Evolutionary conservation across 2,797 vertebrate species (phyloP).

Genomic region (Pygocentrus nattereri): DNA sequence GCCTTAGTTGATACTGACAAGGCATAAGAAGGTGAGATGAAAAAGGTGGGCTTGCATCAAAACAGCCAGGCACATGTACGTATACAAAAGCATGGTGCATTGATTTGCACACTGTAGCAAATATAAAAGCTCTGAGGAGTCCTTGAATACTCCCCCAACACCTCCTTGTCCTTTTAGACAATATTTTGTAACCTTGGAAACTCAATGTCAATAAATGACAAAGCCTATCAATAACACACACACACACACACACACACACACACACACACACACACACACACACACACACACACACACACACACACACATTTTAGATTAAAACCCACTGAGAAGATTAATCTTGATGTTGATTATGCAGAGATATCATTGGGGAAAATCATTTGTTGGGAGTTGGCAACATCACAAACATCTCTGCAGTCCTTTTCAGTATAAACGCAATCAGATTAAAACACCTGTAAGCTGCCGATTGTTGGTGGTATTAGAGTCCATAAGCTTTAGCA

Average conservation of each 20-base stretch:
- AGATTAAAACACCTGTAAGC: slow-evolving; percentile 44
- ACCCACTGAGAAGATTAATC: neutral
- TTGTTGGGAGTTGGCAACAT: neutral
- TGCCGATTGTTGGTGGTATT: neutral
- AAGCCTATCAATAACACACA: neutral
- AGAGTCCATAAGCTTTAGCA: slow-evolving; percentile 18
- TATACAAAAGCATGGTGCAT: neutral
- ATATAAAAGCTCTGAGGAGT: neutral
- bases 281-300: neutral
- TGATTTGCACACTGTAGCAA: neutral
- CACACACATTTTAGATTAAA: neutral
- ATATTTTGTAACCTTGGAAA: neutral
- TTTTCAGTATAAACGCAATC: slow-evolving; percentile 39
- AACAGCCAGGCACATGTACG: neutral
- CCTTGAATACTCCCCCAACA: neutral
- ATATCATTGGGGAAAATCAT: neutral
- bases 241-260: neutral
- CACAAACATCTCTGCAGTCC: slow-evolving; percentile 27
- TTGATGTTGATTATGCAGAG: slow-evolving; percentile 5
- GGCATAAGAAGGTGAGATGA: neutral
- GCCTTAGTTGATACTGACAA: neutral
- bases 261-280: neutral
- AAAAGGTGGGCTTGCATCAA: neutral
- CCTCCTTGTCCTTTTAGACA: neutral
- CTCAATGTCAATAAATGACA: neutral